Base-by-base conservation (phyloP, 2,888 invertebrate species). In the Brachyopa scutellaris region DNA sequence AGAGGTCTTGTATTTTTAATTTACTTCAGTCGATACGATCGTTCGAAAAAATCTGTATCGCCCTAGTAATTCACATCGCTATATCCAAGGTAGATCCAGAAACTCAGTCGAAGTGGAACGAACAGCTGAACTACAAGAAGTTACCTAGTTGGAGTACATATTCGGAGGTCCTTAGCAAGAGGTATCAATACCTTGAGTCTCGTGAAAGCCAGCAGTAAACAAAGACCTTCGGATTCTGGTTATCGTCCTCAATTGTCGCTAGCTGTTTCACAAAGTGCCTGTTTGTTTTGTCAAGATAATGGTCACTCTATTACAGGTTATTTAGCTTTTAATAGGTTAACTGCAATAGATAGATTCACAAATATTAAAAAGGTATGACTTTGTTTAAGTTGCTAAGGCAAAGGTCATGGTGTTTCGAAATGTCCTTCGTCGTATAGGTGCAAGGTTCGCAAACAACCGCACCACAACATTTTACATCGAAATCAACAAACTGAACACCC, bases 21-120 rank as follows among this genome's bases (percentile, higher is more conserved):
- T 55, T 21, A 9, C 9, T 42, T 4, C 19, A 13, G 21, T 38
- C 61, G 23, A 29, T 74, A 40, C 57, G 49, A 8, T 59, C 59
- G 8, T 40, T 40, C 11, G 45, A 67, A 49, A 62, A 80, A 7
- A 74, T 80, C 13, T 38, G 45, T 3, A 67, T 67, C 23, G 49
- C 64, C 9, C 13, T 73, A 4, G 17, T 66, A 1, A 49, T 79
- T 70, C 53, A n/a, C n/a, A n/a, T n/a, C n/a, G n/a, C n/a, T n/a
- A n/a, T n/a, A n/a, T n/a, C n/a, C n/a, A n/a, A n/a, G n/a, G n/a
- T n/a, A n/a, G n/a, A n/a, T n/a, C n/a, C n/a, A n/a, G n/a, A n/a
- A n/a, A n/a, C n/a, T n/a, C n/a, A n/a, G n/a, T n/a, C n/a, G n/a
- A n/a, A n/a, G n/a, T n/a, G n/a, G n/a, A n/a, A n/a, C n/a, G n/a